These are phyloP conservation scores for Ailurus styani DNA, from an alignment of 2,113 vertebrate species.

Conservation along the genomic window DNA sequence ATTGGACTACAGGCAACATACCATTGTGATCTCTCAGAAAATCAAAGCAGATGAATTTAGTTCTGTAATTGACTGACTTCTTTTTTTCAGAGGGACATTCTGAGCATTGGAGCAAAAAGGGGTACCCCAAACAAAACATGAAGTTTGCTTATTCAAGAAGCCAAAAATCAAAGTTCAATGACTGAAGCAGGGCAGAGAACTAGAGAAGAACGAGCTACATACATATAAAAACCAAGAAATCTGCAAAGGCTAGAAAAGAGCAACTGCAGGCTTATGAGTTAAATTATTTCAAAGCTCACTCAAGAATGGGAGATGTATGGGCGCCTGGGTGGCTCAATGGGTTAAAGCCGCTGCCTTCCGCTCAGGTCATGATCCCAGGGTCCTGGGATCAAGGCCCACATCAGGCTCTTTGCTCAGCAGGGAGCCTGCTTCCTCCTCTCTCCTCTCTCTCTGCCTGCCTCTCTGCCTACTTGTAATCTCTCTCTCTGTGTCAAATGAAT, in stretches of 20 bases:
- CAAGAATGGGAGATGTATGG: neutral
- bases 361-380: no score
- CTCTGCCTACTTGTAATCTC: no score
- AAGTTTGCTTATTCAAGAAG: neutral
- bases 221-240: neutral
- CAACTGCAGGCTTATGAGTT: neutral
- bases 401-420: no score
- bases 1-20: neutral
- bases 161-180: neutral
- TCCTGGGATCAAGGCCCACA: no score
- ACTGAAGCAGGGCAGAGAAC: neutral
- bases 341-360: no score
- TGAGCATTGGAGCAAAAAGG: neutral
- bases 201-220: neutral
- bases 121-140: neutral
- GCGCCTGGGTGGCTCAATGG: no score
- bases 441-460: no score
- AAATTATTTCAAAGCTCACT: neutral
- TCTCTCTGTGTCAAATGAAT: no score
- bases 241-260: neutral
- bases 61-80: neutral
- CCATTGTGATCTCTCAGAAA: neutral
- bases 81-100: neutral
- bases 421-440: no score
- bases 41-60: neutral